phyloP scores from a whole-genome alignment of 2,113 vertebrate genomes.

The Coryphaenoides rupestris region DNA sequence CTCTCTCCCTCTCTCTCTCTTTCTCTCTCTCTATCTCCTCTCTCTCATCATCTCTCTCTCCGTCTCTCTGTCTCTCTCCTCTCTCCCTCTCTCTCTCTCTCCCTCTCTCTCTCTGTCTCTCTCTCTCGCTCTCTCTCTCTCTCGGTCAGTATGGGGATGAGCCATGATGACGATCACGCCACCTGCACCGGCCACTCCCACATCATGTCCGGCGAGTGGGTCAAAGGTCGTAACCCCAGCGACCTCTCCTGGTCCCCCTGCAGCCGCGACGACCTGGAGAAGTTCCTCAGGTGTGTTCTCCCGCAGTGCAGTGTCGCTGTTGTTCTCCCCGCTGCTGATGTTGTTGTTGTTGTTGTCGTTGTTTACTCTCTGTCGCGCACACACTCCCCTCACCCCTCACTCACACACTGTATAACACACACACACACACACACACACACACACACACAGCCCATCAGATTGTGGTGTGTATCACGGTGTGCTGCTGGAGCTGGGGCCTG shows the following conservation, averaged over 20 bases:
- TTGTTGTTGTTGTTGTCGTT: not conserved
- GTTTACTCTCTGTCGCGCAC: constrained; percentile 2
- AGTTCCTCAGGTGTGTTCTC: constrained; percentile 93
- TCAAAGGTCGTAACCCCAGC: constrained; percentile 94
- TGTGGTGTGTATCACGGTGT: not conserved
- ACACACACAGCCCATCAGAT: not conserved
- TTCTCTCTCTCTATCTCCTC: too few species aligned
- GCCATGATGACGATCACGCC: constrained; percentile 89
- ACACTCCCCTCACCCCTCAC: not conserved
- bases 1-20: too few species aligned
- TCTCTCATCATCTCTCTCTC: too few species aligned
- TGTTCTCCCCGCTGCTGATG: too few species aligned
- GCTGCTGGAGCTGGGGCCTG: too few species aligned
- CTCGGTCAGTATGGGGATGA: constrained; percentile 89
- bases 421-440: too few species aligned
- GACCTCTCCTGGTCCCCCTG: constrained; percentile 97
- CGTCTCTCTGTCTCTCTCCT: not conserved
- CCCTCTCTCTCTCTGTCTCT: not conserved
- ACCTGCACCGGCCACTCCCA: constrained; percentile 87
- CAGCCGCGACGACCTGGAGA: constrained; percentile 90
- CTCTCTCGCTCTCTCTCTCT: not conserved
- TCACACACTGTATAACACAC: not conserved
- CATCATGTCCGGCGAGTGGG: constrained; percentile 98
- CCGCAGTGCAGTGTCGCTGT: too few species aligned
- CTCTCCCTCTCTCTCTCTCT: not conserved